Evolutionary conservation across 2,888 invertebrate species (phyloP).

Genomic region (Venustoraphidia nigricollis): DNA sequence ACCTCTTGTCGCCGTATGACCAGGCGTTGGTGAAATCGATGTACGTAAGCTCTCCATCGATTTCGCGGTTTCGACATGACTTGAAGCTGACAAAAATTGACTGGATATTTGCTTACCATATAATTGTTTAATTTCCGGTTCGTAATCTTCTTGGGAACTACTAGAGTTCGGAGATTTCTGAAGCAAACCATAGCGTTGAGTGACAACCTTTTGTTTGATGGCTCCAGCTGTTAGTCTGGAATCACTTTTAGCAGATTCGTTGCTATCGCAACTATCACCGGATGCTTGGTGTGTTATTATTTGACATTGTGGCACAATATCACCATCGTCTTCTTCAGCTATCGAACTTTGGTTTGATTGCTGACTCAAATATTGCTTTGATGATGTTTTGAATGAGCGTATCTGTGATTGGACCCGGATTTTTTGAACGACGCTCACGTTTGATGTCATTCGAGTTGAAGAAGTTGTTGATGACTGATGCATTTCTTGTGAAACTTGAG

Average conservation of each 20-base stretch:
- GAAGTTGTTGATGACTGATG: conserved; percentile 3
- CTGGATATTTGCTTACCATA: conserved; percentile 19
- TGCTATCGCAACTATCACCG: conserved; percentile 39
- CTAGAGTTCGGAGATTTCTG: conserved; percentile 36
- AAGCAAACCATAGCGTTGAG: conserved; percentile 21
- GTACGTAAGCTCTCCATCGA: conserved; percentile 58
- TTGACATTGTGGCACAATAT: conserved; percentile 24
- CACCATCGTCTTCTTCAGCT: conserved; percentile 12
- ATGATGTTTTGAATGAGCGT: conserved; percentile 8
- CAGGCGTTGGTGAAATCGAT: conserved; percentile 31
- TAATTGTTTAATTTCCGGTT: conserved; percentile 36
- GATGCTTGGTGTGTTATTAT: conserved; percentile 34
- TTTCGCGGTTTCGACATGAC: conserved; percentile 41
- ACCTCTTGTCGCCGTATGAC: conserved; percentile 40
- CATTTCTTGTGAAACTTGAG: conserved; percentile 1
- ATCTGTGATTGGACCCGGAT: conserved; percentile 11
- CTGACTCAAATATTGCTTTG: conserved; percentile 5
- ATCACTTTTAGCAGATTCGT: conserved; percentile 32
- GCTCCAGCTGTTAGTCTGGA: conserved; percentile 15
- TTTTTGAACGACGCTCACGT: conserved; percentile 12
- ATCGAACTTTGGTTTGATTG: conserved; percentile 12
- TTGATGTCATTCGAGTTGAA: conserved; percentile 9
- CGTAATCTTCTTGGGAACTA: conserved; percentile 53
- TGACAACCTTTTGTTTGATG: conserved; percentile 13
- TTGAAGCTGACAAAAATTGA: conserved; percentile 34